Percentiles rank a stretch among this genome's conserved stretches.
phyloP scores from a whole-genome alignment of 2,888 invertebrate species.

The Smittia sp. region DNA sequence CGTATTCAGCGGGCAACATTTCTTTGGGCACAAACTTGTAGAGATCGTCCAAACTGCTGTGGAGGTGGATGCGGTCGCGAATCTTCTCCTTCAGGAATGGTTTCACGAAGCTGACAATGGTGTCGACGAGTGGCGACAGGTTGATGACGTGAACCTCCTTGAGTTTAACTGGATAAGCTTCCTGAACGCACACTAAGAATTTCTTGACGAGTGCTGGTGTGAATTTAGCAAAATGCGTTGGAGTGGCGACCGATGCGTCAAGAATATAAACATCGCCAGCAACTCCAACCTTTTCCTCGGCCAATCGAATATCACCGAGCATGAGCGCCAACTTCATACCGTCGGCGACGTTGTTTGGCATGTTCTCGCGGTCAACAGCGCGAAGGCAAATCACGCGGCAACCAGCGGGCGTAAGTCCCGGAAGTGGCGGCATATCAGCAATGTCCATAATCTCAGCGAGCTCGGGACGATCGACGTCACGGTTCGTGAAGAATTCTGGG shows the following conservation, averaged over 20 bases:
- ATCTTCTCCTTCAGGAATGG: slow-evolving; percentile 87
- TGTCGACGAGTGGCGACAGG: slow-evolving; percentile 77
- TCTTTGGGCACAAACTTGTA: slow-evolving; percentile 77
- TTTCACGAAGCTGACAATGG: slow-evolving; percentile 80
- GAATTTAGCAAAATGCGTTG: slow-evolving; percentile 79
- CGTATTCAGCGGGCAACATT: slow-evolving; percentile 78
- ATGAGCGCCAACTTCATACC: slow-evolving; percentile 79
- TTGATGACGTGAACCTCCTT: slow-evolving; percentile 85
- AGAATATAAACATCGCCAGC: slow-evolving; percentile 81
- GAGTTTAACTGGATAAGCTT: slow-evolving; percentile 83
- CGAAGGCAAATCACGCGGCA: slow-evolving; percentile 73
- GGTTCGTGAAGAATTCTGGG: slow-evolving; percentile 77
- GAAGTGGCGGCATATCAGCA: slow-evolving; percentile 73
- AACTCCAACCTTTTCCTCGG: slow-evolving; percentile 74
- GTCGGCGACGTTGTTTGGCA: slow-evolving; percentile 70
- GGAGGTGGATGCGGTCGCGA: slow-evolving; percentile 76
- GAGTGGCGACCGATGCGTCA: slow-evolving; percentile 75
- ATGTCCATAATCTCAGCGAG: slow-evolving; percentile 66
- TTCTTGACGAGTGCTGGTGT: slow-evolving; percentile 79
- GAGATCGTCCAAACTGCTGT: slow-evolving; percentile 69
- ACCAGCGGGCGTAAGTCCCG: slow-evolving; percentile 77
- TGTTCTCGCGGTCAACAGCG: slow-evolving; percentile 67
- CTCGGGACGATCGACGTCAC: slow-evolving; percentile 71
- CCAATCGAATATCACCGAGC: slow-evolving; percentile 78
- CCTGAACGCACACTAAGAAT: slow-evolving; percentile 81